Conservation (phyloP, 2,797 vertebrate genomes). For the Orestias chungarensis region DNA sequence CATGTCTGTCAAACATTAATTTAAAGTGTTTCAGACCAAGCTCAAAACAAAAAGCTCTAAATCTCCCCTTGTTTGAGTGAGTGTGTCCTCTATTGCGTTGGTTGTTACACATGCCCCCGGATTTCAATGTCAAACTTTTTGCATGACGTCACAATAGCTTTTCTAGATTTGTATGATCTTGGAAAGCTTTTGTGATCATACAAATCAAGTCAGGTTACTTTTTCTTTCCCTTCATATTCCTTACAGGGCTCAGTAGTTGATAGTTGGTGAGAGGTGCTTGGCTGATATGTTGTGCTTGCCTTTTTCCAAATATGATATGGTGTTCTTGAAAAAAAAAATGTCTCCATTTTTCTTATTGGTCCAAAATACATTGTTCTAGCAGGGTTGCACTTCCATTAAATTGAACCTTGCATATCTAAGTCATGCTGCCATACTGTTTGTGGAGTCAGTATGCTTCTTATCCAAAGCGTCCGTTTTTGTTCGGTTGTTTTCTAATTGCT, state of each 20-base stretch:
- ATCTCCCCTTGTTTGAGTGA: neutral
- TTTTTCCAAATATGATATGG: neutral
- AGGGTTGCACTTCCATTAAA: neutral
- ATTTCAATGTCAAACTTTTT: too few species aligned
- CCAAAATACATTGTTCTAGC: neutral
- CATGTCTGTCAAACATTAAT: neutral
- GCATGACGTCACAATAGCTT: too few species aligned
- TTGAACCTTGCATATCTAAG: neutral
- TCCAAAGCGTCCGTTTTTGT: too few species aligned
- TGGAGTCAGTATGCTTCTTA: too few species aligned
- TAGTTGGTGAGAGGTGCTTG: neutral
- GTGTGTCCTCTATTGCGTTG: neutral
- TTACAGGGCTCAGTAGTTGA: too few species aligned
- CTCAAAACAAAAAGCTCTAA: neutral
- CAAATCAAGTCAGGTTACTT: too few species aligned
- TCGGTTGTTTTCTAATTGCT: neutral
- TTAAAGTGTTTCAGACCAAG: neutral
- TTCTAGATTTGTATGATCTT: too few species aligned
- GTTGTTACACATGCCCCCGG: neutral
- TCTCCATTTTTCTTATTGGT: neutral
- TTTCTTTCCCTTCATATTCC: too few species aligned
- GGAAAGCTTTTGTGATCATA: too few species aligned
- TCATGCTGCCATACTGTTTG: neutral
- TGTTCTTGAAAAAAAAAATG: neutral
- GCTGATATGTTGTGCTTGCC: neutral